A percentile compares a stretch with the other conserved stretches of the same genome.
Evolutionary conservation across 2,797 vertebrate genomes (phyloP).

Genomic region (Aulostomus chinensis): DNA sequence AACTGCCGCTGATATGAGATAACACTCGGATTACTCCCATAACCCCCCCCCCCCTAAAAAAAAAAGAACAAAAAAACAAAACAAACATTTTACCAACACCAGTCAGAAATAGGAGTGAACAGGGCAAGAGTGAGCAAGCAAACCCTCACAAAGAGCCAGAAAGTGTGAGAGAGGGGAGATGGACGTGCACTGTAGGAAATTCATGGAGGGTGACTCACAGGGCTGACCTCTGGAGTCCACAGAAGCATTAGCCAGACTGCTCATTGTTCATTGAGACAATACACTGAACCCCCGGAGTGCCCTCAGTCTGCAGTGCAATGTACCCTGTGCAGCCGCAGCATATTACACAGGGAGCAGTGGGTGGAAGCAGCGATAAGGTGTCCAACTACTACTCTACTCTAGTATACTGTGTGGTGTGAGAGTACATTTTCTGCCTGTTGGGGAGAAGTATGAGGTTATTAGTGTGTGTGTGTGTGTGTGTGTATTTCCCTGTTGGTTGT

Average conservation of each 20-base stretch:
- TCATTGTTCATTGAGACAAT: constrained; percentile 76
- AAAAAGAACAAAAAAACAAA: too few relatives aligned
- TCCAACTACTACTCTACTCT: constrained; percentile 64
- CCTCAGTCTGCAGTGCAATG: constrained; percentile 64
- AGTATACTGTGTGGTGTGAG: constrained; percentile 45
- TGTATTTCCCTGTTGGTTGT: constrained; percentile 34
- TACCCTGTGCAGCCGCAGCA: constrained; percentile 60
- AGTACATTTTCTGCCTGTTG: constrained; percentile 67
- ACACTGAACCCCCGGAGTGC: constrained; percentile 69
- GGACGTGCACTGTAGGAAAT: constrained; percentile 58
- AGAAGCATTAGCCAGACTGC: constrained; percentile 74
- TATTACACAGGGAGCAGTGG: constrained; percentile 68
- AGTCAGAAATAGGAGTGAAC: constrained; percentile 50
- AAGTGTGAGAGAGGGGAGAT: too few relatives aligned
- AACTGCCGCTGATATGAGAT: constrained; percentile 75
- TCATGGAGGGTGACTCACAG: constrained; percentile 64
- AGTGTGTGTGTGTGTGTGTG: constrained; percentile 32
- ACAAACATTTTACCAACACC: constrained; percentile 20
- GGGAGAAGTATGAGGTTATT: constrained; percentile 70
- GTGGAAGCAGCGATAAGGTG: constrained; percentile 67
- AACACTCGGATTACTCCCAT: constrained; percentile 64
- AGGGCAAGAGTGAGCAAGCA: constrained; percentile 35
- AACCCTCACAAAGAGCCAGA: constrained; percentile 29
- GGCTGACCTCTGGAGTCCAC: constrained; percentile 67
- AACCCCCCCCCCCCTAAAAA: constrained; percentile 24